Conservation (phyloP, 2,888 invertebrate species). For the Spisula subtruncata region DNA sequence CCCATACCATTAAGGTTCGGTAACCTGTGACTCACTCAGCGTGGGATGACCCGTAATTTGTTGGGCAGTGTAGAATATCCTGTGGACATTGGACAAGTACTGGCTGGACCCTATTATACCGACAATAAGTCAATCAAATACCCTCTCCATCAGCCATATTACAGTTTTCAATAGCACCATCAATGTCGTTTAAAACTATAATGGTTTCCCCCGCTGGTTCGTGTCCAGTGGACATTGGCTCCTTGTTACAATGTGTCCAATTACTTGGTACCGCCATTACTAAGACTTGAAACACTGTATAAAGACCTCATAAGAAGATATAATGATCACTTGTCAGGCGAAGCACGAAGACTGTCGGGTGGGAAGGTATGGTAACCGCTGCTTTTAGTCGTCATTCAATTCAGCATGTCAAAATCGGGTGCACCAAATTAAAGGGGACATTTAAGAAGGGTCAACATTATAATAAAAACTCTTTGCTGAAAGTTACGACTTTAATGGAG, state of each 20-base stretch:
- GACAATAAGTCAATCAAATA: background rate
- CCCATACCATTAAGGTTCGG: background rate
- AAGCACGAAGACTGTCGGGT: background rate
- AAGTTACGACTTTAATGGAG: background rate
- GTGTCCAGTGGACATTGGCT: slow-evolving; percentile 22
- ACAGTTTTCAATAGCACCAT: background rate
- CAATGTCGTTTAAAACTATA: slow-evolving; percentile 22
- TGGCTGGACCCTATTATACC: background rate
- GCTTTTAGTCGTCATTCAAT: background rate
- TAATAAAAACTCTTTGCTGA: background rate
- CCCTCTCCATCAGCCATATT: background rate
- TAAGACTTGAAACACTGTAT: slow-evolving; percentile 33
- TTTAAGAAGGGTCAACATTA: slow-evolving; percentile 3
- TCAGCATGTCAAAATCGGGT: background rate
- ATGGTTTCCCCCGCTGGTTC: slow-evolving; percentile 24
- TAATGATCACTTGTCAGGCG: slow-evolving; percentile 44
- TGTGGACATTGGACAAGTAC: background rate
- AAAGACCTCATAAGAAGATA: slow-evolving; percentile 32
- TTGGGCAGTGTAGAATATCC: background rate
- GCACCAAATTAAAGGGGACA: background rate
- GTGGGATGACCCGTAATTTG: background rate
- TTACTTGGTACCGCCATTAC: slow-evolving; percentile 44
- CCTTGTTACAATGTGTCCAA: slow-evolving; percentile 31
- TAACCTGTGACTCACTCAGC: background rate
- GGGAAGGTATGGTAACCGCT: background rate